These are phyloP conservation scores for Therioaphis trifolii DNA, from an alignment of 2,888 invertebrate genomes.

Conservation along the genomic window DNA sequence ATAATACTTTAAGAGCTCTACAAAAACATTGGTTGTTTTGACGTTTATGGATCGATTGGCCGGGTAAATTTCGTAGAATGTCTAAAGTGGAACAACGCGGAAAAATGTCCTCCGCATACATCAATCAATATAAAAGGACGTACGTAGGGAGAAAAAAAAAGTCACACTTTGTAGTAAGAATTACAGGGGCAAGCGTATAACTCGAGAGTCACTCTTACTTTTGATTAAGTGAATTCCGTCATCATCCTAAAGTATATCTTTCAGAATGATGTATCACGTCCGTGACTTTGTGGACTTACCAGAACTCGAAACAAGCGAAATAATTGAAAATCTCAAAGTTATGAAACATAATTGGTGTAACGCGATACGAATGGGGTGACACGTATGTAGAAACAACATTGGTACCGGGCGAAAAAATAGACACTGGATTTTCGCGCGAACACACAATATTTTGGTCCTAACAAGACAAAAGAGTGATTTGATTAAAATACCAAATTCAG, in stretches of 20 bases:
- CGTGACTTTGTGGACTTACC: background rate
- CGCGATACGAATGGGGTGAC: background rate
- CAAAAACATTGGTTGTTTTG: conserved; percentile 26
- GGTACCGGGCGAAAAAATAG: too few species aligned
- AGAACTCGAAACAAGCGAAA: conserved; percentile 7
- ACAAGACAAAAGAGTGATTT: too few species aligned
- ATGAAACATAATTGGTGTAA: background rate
- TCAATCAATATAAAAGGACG: conserved; percentile 37
- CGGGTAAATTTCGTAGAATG: background rate
- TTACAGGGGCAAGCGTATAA: conserved; percentile 31
- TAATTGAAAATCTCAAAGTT: conserved; percentile 21
- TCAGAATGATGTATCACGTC: conserved; percentile 47
- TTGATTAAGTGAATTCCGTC: conserved; percentile 59
- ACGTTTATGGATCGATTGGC: conserved; percentile 12
- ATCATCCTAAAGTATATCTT: conserved; percentile 32
- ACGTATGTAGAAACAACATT: too few species aligned
- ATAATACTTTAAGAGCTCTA: background rate
- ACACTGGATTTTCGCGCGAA: too few species aligned
- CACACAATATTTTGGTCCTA: too few species aligned
- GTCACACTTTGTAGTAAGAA: conserved; percentile 35
- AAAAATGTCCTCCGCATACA: conserved; percentile 20
- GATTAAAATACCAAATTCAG: too few species aligned
- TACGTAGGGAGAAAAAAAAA: conserved; percentile 2
- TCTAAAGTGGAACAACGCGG: conserved; percentile 1
- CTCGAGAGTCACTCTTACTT: conserved; percentile 51